These are phyloP conservation scores for Caradrina kadenii DNA, from an alignment of 2,888 invertebrate genomes.

Conservation along the genomic window DNA sequence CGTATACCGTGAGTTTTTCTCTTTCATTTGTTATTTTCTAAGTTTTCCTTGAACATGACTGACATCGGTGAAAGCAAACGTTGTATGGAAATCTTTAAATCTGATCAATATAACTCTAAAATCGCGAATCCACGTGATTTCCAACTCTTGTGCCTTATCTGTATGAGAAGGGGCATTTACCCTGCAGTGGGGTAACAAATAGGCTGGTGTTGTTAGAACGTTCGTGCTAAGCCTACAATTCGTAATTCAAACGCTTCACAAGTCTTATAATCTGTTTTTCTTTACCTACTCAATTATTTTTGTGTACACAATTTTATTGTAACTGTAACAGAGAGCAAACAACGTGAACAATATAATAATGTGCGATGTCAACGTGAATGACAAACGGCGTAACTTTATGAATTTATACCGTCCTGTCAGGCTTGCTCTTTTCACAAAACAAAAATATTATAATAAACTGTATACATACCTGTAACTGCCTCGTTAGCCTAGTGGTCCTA, in stretches of 20 bases:
- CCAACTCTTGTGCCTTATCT: no score
- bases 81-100: no score
- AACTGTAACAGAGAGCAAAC: conserved; percentile 4
- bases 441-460: conserved; percentile 5
- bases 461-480: not conserved
- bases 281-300: conserved; percentile 5
- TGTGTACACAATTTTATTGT: not conserved
- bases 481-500: no score
- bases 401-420: conserved; percentile 39
- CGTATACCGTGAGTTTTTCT: no score
- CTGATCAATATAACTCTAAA: no score
- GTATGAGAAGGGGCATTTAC: no score
- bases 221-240: not conserved
- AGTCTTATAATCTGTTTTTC: not conserved
- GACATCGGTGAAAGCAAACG: no score
- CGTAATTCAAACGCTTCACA: not conserved
- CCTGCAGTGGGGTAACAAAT: no score
- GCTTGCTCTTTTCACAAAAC: conserved; percentile 8
- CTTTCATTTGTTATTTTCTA: no score
- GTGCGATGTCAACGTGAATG: conserved; percentile 31
- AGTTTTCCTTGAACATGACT: no score
- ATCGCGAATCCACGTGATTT: no score
- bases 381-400: conserved; percentile 40
- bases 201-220: no score
- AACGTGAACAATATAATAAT: conserved; percentile 40